Conservation (phyloP, 2,888 invertebrate species). For the Pherbina coryleti region DNA sequence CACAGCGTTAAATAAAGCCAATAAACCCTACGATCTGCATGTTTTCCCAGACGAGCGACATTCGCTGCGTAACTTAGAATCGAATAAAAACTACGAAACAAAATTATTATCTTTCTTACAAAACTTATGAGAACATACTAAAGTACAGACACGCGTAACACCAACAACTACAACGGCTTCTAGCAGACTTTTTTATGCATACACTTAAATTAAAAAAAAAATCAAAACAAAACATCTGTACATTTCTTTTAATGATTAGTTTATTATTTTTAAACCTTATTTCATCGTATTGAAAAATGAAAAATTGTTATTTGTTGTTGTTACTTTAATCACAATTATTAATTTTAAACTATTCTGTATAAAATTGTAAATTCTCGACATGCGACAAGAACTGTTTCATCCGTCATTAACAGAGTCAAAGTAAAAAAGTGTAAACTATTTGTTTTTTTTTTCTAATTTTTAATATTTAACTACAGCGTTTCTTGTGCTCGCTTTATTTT, state of each 20-base stretch:
- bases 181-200: constrained; percentile 10
- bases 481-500: constrained; percentile 25
- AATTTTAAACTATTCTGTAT: constrained; percentile 28
- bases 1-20: constrained; percentile 89
- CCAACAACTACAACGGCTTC: constrained; percentile 39
- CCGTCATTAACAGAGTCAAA: not conserved
- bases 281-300: constrained; percentile 6
- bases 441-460: no score
- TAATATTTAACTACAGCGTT: no score
- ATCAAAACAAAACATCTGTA: not conserved
- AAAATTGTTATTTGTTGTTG: constrained; percentile 39
- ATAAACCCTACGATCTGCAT: constrained; percentile 95
- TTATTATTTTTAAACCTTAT: constrained; percentile 37
- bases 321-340: constrained; percentile 27
- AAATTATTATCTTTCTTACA: constrained; percentile 93
- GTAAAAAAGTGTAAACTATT: no score
- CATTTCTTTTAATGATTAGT: constrained; percentile 12
- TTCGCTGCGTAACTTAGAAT: constrained; percentile 91
- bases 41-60: constrained; percentile 97
- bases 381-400: constrained; percentile 24
- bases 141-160: constrained; percentile 15
- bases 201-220: constrained; percentile 1
- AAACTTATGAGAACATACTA: constrained; percentile 74
- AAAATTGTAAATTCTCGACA: constrained; percentile 33
- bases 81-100: constrained; percentile 97